Percentiles rank a stretch among this genome's conserved stretches.
These are phyloP conservation scores for Parnassius apollo DNA, from an alignment of 2,888 invertebrate species.

Conservation along the genomic window DNA sequence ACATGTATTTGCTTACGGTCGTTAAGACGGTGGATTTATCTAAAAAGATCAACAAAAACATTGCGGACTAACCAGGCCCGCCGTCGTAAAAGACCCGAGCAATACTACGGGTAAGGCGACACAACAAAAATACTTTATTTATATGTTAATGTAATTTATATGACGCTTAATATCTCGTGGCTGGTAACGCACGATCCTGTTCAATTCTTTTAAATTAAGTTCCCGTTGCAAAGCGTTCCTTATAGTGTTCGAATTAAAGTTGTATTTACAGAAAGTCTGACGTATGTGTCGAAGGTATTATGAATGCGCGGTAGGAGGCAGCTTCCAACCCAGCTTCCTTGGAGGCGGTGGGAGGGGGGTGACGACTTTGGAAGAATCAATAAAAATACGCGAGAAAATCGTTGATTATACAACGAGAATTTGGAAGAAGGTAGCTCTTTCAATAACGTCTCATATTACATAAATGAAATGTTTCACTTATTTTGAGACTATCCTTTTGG, in stretches of 20 bases:
- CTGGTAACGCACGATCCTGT: slow-evolving; percentile 79
- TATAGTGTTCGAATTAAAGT: slow-evolving; percentile 54
- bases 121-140: slow-evolving; percentile 81
- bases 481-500: too few species aligned
- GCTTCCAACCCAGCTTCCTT: slow-evolving; percentile 74
- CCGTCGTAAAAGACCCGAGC: slow-evolving; percentile 73
- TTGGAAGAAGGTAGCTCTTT: slow-evolving; percentile 66
- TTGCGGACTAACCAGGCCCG: slow-evolving; percentile 67
- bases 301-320: slow-evolving; percentile 80
- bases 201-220: slow-evolving; percentile 61
- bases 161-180: slow-evolving; percentile 80
- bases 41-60: slow-evolving; percentile 78
- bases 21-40: slow-evolving; percentile 78
- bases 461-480: slow-evolving; percentile 25
- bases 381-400: slow-evolving; percentile 80
- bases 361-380: slow-evolving; percentile 65
- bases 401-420: slow-evolving; percentile 78
- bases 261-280: slow-evolving; percentile 50
- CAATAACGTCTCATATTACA: slow-evolving; percentile 56
- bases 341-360: slow-evolving; percentile 54
- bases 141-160: slow-evolving; percentile 82
- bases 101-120: slow-evolving; percentile 60
- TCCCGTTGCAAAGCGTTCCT: slow-evolving; percentile 44
- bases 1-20: slow-evolving; percentile 77
- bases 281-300: slow-evolving; percentile 77